Conservation (phyloP, 2,113 vertebrate species). For the Pleuronectes platessa region DNA sequence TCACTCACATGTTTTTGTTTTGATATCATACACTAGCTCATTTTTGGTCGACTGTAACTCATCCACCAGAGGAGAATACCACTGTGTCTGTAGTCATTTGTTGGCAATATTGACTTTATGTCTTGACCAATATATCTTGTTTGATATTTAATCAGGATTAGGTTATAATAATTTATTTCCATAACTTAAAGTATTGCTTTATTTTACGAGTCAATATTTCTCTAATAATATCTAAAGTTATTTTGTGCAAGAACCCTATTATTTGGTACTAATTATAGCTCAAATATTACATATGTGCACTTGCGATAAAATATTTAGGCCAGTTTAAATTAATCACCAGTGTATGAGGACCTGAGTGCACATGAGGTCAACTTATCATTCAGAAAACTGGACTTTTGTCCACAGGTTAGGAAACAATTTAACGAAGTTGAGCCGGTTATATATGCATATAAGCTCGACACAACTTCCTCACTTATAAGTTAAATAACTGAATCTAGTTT, state of each 20-base stretch:
- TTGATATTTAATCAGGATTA: slow-evolving; percentile 2
- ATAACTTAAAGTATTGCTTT: slow-evolving; percentile 2
- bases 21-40: neutral
- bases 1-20: slow-evolving; percentile 45
- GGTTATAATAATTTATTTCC: neutral
- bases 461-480: neutral
- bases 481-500: neutral
- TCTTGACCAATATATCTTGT: neutral
- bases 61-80: too few relatives aligned
- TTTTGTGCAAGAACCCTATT: neutral
- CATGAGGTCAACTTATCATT: neutral
- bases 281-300: neutral
- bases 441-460: neutral
- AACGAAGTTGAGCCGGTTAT: neutral
- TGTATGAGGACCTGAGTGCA: neutral
- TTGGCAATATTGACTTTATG: neutral
- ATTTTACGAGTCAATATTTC: slow-evolving; percentile 17
- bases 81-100: too few relatives aligned
- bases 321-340: neutral
- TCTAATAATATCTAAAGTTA: neutral
- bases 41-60: too few relatives aligned
- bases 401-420: neutral
- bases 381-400: slow-evolving; percentile 2
- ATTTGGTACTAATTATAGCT: neutral
- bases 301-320: neutral